These are phyloP conservation scores for Nymphalis polychloros DNA, from an alignment of 2,888 invertebrate genomes.

Conservation along the genomic window DNA sequence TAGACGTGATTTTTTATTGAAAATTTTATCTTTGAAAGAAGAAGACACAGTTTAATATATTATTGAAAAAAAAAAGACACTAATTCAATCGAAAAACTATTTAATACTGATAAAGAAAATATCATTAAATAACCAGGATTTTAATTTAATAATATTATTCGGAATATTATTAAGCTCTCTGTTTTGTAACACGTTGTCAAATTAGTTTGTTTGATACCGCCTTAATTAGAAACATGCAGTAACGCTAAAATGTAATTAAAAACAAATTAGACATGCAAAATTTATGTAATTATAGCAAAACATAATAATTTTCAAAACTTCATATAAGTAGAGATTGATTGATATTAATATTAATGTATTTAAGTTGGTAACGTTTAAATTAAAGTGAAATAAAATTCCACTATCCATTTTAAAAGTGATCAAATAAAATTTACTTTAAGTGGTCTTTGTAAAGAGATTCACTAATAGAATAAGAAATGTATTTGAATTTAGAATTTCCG, in stretches of 20 bases:
- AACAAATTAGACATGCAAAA: slow-evolving; percentile 43
- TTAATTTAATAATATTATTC: neutral
- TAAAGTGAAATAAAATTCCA: neutral
- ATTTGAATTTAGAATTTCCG: no score
- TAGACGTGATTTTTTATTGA: no score
- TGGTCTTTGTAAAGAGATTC: no score
- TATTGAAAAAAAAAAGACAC: no score
- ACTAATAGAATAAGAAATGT: no score
- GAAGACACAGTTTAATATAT: no score
- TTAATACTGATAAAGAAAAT: no score
- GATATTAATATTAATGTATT: neutral
- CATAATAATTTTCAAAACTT: slow-evolving; percentile 27
- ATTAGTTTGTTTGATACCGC: slow-evolving; percentile 41
- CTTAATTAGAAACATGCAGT: slow-evolving; percentile 41
- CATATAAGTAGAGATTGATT: slow-evolving; percentile 14
- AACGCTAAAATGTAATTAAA: slow-evolving; percentile 43
- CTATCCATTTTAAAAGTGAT: neutral
- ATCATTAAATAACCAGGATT: neutral
- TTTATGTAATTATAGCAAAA: slow-evolving; percentile 34
- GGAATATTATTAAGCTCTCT: neutral
- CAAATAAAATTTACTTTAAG: no score
- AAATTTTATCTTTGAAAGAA: no score
- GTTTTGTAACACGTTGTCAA: slow-evolving; percentile 35
- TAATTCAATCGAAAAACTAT: no score
- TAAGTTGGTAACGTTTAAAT: neutral